Conservation (phyloP, 2,113 vertebrate genomes). For the Pycnonotus jocosus region DNA sequence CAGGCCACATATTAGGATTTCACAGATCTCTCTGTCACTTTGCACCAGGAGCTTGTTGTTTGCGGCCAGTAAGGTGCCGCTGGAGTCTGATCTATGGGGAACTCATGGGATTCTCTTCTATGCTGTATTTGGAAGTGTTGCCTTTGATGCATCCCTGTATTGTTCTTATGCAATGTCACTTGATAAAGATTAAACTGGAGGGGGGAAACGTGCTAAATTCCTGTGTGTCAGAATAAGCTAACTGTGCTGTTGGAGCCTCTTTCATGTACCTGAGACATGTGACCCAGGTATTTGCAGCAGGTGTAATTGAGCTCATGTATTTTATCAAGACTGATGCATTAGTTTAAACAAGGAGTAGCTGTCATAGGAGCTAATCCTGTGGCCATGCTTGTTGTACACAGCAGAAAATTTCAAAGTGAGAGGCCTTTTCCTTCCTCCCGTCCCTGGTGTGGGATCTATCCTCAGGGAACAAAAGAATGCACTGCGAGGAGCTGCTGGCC, state of each 20-base stretch:
- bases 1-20: not conserved
- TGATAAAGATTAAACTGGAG: not conserved
- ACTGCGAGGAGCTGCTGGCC: not conserved
- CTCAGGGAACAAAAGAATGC: not conserved
- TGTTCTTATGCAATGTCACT: not conserved
- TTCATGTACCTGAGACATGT: not conserved
- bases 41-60: not conserved
- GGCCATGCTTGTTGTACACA: not conserved
- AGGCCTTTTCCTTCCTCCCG: not conserved
- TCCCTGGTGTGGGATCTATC: not conserved
- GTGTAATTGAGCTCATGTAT: not conserved
- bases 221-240: not conserved
- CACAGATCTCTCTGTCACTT: not conserved
- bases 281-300: not conserved
- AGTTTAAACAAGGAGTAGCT: not conserved
- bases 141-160: not conserved
- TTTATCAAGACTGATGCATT: not conserved
- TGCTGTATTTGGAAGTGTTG: not conserved
- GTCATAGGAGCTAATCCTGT: not conserved
- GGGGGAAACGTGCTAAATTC: not conserved
- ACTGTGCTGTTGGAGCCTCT: not conserved
- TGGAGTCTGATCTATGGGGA: not conserved
- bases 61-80: not conserved
- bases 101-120: not conserved
- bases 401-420: not conserved